phyloP scores from a whole-genome alignment of 2,113 vertebrate genomes.

The Prietella phreatophila region DNA sequence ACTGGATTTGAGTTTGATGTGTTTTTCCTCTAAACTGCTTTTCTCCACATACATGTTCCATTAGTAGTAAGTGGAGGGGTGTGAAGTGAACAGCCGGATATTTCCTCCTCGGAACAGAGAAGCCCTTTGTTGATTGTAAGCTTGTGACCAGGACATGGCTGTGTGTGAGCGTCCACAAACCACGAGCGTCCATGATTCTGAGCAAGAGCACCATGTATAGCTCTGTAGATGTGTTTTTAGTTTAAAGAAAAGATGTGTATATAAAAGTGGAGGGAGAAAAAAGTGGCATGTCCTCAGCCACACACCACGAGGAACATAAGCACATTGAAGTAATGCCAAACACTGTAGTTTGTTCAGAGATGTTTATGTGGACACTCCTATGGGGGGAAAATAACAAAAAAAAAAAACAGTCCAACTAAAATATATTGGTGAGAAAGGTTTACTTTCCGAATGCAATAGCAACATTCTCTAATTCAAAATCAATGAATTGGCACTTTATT shows the following conservation, averaged over 20 bases:
- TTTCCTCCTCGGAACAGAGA: constrained; percentile 57
- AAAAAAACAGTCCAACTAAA: not conserved
- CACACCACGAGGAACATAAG: not conserved
- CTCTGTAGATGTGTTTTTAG: not conserved
- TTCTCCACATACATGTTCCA: not conserved
- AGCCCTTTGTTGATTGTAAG: constrained; percentile 66
- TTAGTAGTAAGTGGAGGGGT: constrained; percentile 6
- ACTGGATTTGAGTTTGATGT: not conserved
- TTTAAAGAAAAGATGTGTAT: not conserved
- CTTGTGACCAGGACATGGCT: constrained; percentile 63
- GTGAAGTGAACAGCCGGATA: constrained; percentile 31
- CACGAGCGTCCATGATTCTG: constrained; percentile 5
- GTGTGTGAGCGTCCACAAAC: constrained; percentile 54
- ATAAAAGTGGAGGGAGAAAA: not conserved
- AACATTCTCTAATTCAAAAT: not conserved
- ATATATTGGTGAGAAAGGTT: not conserved
- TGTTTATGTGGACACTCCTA: not conserved
- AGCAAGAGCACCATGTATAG: not conserved
- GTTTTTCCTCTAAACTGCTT: not conserved
- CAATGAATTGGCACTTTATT: not conserved
- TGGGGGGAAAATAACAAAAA: not conserved
- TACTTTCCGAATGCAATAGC: not conserved
- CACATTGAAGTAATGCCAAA: not conserved
- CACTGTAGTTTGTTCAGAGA: not conserved
- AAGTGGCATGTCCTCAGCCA: not conserved